These are phyloP conservation scores for Ostrea denselamellosa DNA, from an alignment of 1,140 invertebrate genomes.

Conservation along the genomic window DNA sequence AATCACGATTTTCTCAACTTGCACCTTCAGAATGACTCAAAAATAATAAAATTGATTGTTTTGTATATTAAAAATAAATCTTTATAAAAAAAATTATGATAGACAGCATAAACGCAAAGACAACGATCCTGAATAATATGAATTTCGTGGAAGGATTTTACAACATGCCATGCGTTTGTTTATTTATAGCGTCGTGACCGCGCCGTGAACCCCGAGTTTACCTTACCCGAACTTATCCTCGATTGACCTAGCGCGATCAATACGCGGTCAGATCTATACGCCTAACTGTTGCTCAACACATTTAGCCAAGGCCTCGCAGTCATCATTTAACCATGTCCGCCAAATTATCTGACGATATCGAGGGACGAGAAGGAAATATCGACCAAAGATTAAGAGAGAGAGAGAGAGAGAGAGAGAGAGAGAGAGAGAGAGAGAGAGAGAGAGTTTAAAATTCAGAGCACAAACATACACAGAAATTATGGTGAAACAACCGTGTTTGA, in stretches of 20 bases:
- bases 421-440: not conserved
- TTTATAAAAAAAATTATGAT: not conserved
- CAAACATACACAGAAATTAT: too few relatives aligned
- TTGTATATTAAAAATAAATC: not conserved
- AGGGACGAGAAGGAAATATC: not conserved
- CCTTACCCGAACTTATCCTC: constrained; percentile 44
- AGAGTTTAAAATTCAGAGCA: too few relatives aligned
- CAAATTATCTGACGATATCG: not conserved
- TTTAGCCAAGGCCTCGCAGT: not conserved
- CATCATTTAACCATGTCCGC: not conserved
- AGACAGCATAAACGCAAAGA: not conserved
- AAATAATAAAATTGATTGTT: not conserved
- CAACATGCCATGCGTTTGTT: not conserved
- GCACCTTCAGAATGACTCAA: not conserved
- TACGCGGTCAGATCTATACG: constrained; percentile 30
- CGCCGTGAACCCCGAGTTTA: constrained; percentile 39
- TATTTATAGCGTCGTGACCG: constrained; percentile 37
- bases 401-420: not conserved
- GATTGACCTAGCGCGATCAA: constrained; percentile 29
- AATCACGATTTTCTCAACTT: not conserved
- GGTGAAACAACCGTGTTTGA: too few relatives aligned
- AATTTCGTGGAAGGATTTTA: not conserved
- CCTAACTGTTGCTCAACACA: constrained; percentile 31
- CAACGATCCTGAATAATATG: not conserved
- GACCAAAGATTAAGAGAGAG: not conserved